phyloP scores from a whole-genome alignment of 2,113 vertebrate genomes.

The Misgurnus mizolepis region DNA sequence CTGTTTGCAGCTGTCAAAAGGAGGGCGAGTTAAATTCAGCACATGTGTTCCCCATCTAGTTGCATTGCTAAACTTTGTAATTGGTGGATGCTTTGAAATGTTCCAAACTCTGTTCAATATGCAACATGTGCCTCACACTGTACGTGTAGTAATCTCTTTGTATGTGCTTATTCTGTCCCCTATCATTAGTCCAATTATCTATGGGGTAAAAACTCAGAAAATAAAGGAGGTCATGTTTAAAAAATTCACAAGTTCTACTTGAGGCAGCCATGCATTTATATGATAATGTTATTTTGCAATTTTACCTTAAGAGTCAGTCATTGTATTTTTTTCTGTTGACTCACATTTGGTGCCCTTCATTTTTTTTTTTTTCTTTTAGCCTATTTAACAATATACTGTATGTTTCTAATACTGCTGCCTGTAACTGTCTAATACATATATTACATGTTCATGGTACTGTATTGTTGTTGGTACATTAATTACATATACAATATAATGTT shows the following conservation, averaged over 20 bases:
- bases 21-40: slow-evolving; percentile 58
- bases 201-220: slow-evolving; percentile 61
- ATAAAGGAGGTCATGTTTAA: slow-evolving; percentile 12
- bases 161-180: slow-evolving; percentile 68
- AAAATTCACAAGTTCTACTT: neutral
- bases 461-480: too few relatives aligned
- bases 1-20: slow-evolving; percentile 35
- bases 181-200: slow-evolving; percentile 68
- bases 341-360: too few relatives aligned
- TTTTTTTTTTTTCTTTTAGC: too few relatives aligned
- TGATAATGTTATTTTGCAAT: neutral
- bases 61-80: slow-evolving; percentile 57
- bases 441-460: too few relatives aligned
- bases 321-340: too few relatives aligned
- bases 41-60: slow-evolving; percentile 67
- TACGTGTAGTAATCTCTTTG: slow-evolving; percentile 56
- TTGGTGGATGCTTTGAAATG: slow-evolving; percentile 53
- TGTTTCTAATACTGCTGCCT: too few relatives aligned
- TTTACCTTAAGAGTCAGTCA: too few relatives aligned
- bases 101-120: slow-evolving; percentile 60
- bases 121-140: neutral
- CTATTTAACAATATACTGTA: too few relatives aligned
- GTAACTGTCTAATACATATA: too few relatives aligned
- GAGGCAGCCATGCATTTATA: neutral
- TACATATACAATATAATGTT: too few relatives aligned